Base-by-base conservation (phyloP, 2,113 vertebrate genomes). In the Cyprinodon tularosa region DNA sequence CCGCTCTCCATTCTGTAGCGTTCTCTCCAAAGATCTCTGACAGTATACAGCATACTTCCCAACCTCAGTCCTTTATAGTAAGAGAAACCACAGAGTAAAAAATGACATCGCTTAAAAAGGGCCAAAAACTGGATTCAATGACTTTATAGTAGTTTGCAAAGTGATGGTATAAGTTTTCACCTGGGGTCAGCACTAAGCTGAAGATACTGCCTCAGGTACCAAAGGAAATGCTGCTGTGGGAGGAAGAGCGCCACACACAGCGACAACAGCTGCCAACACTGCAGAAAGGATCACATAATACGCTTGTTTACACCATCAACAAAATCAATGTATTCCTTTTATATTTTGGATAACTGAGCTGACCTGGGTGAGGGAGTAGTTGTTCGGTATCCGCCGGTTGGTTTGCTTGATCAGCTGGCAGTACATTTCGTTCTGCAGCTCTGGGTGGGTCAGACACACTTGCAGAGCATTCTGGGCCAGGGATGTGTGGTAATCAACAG, bases 231-330 rank as follows among this genome's bases (percentile, higher is more conserved):
- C 76, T 97, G 96, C 6, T 97, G 96, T 76, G 96, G 96, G 61
- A 97, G 93, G 77, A 97, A 97, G 0, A 97, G 91, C 77, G 96
- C 95, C 74, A 95, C 95, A 48, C 96, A 97, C 77, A 97, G 89
- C 74, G 96, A 96, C 88, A 97, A 84, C 87, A 97, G 94, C 53
- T 97, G 96, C 96, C 96, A 97, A 83, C 96, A 96, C 96, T 97
- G 73, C 66, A 62, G 44, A 61, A 72, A 77, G 53, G 57, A 8
- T 1, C 48, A 20, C 38, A 20, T 4, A 36, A 40, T 29, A 42
- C 12, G 2, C 45, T 48, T 62, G 37, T 17, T 38, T 13, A 42
- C 42, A 0, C 0, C 0, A 0, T 66, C 4, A 42, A 42, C 4
- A 42, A 4, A 4, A 57, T 6, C 50, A 0, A 57, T 57, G 7